phyloP scores from a whole-genome alignment of 2,797 vertebrate species.

The Sebastes melanostomus region DNA sequence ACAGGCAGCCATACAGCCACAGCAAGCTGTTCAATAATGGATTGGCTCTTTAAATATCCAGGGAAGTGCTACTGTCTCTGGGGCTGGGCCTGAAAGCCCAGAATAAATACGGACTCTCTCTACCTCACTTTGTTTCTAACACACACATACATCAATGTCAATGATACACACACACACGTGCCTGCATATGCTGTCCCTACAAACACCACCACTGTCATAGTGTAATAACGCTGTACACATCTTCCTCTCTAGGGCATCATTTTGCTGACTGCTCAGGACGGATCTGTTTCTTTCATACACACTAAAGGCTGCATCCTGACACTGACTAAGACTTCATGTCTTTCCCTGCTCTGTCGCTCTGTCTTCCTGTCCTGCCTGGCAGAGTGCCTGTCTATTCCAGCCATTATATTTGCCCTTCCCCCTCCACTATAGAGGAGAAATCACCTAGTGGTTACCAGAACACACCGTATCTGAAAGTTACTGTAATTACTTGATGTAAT shows the following conservation, averaged over 20 bases:
- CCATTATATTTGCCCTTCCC: constrained; percentile 26
- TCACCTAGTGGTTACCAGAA: constrained; percentile 35
- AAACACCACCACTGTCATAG: neutral
- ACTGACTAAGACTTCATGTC: constrained; percentile 25
- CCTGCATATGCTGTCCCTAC: neutral
- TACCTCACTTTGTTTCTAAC: neutral
- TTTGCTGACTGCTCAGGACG: constrained; percentile 58
- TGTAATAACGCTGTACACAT: neutral
- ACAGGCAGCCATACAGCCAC: constrained; percentile 30
- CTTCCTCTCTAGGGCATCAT: constrained; percentile 34
- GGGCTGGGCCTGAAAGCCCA: constrained; percentile 36
- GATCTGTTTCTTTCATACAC: constrained; percentile 31
- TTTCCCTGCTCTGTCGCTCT: constrained; percentile 6
- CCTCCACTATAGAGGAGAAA: neutral
- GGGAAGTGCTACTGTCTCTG: constrained; percentile 54
- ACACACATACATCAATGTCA: neutral
- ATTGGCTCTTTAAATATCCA: constrained; percentile 78
- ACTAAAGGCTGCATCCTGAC: constrained; percentile 55
- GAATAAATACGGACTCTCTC: constrained; percentile 47
- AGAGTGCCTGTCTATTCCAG: constrained; percentile 27
- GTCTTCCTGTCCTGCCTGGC: constrained; percentile 45
- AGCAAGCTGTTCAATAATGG: constrained; percentile 76
- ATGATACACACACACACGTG: neutral
- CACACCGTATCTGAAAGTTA: neutral
- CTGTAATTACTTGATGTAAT: neutral